Evolutionary conservation across 1,140 invertebrate species (phyloP).

Genomic region (Anoplolepis gracilipes): DNA sequence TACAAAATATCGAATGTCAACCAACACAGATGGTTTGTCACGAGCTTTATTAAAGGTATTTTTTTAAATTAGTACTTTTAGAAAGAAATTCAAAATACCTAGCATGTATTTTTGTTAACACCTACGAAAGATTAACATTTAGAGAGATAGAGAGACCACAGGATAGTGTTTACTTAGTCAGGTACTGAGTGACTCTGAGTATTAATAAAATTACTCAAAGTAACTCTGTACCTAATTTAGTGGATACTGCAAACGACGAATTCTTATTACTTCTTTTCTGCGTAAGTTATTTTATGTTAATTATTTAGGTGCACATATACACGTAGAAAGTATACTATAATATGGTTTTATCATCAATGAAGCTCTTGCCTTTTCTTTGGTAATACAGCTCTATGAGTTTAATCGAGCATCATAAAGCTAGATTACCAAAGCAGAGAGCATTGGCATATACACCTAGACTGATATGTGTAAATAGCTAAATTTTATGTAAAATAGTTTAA

Average conservation of each 20-base stretch:
- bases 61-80: not conserved
- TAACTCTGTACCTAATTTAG: slow-evolving; percentile 85
- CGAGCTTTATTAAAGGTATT: slow-evolving; percentile 85
- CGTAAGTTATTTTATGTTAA: not conserved
- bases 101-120: not conserved
- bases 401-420: slow-evolving; percentile 86
- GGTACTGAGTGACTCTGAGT: slow-evolving; percentile 95
- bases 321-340: not conserved
- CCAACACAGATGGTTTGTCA: slow-evolving; percentile 92
- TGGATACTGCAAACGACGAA: slow-evolving; percentile 66
- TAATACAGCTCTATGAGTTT: slow-evolving; percentile 86
- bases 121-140: not conserved
- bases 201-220: slow-evolving; percentile 84
- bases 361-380: slow-evolving; percentile 84
- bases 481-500: slow-evolving; percentile 9
- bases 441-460: slow-evolving; percentile 63
- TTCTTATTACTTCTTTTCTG: slow-evolving; percentile 14
- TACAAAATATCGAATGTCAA: slow-evolving; percentile 90
- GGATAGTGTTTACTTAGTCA: slow-evolving; percentile 85
- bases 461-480: not conserved
- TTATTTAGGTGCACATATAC: not conserved
- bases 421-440: slow-evolving; percentile 87
- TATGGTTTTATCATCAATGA: slow-evolving; percentile 8
- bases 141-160: not conserved
- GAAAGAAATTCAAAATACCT: not conserved